Evolutionary conservation across 2,797 vertebrate species (phyloP), one percentile per base, ranked within the genome.

Genomic region (Schizopygopsis malacanthus): DNA sequence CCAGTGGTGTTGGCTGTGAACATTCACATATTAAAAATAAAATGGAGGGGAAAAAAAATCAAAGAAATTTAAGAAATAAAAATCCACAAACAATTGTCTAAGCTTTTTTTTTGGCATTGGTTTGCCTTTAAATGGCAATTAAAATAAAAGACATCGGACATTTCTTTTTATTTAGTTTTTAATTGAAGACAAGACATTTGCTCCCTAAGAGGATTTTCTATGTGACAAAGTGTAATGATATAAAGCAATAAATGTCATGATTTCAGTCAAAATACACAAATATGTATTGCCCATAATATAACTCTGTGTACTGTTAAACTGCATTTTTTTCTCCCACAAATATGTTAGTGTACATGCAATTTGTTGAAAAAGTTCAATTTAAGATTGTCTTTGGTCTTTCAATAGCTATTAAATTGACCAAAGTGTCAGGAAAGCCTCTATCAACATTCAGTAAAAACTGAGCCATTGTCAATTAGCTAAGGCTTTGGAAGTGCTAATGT

Each of bases 1-100:
- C 92, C 93, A 95, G 94, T 94, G 95, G 93, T 95, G 93, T 95
- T 93, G 92, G 94, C 93, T 94, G 95, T 95, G 94, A 95, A 95
- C 92, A 94, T 95, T 95, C 94, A 95, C 95, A 94, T 96, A n/a
- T 94, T 93, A 92, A 93, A 94, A 94, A 91, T 89, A 93, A 94
- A 95, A 94, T 91, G 91, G 90, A 89, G 59, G 33, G 11, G 2
- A 1, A 13, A 43, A 43, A 86, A 92, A 92, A 90, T 83, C 82
- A 91, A 94, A 93, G 90, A 94, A 94, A 95, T 94, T 94, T 93
- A 95, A 93, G 90, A 95, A 95, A 95, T 94, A 94, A 95, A 93
- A 92, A 93, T 93, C 22, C 91, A 93, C 91, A 88, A 90, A 92
- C 67, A 90, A 86, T 85, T 85, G 63, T 91, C 87, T 86, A 88